Percentiles rank a stretch among this genome's conserved stretches.
These are phyloP conservation scores for Camponotus vicinus DNA, from an alignment of 1,140 invertebrate genomes.

Conservation along the genomic window DNA sequence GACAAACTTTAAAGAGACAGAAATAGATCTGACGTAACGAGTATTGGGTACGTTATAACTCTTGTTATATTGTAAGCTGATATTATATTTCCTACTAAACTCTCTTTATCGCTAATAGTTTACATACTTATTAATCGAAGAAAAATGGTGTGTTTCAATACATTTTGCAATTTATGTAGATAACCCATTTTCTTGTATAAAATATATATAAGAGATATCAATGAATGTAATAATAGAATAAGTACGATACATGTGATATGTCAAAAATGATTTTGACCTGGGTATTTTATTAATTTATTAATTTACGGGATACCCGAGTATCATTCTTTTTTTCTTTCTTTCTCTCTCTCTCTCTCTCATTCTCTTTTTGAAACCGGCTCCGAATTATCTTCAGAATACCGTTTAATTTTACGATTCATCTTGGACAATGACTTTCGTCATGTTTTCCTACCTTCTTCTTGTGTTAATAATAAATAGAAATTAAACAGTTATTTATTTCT, in stretches of 20 bases:
- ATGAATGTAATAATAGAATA: not conserved
- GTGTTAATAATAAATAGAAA: constrained; percentile 1
- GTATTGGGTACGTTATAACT: not conserved
- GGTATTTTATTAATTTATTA: constrained; percentile 1
- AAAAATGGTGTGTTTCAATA: too few species aligned
- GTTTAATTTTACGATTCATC: constrained; percentile 12
- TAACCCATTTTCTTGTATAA: too few species aligned
- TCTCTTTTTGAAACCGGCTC: not conserved
- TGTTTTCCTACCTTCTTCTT: not conserved
- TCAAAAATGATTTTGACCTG: not conserved
- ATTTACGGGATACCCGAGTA: too few species aligned
- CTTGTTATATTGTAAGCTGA: not conserved
- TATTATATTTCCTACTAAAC: not conserved
- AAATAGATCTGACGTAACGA: constrained; percentile 27
- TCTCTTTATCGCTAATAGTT: too few species aligned
- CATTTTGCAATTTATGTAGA: too few species aligned
- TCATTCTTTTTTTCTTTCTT: too few species aligned
- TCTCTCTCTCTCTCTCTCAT: too few species aligned
- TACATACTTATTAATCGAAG: too few species aligned
- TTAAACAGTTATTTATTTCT: not conserved
- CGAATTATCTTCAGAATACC: not conserved
- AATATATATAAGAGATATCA: not conserved
- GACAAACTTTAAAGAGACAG: not conserved
- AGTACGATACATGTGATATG: not conserved
- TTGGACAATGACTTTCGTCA: not conserved